Evolutionary conservation across 2,888 invertebrate species (phyloP).

Genomic region (Ischnura elegans): DNA sequence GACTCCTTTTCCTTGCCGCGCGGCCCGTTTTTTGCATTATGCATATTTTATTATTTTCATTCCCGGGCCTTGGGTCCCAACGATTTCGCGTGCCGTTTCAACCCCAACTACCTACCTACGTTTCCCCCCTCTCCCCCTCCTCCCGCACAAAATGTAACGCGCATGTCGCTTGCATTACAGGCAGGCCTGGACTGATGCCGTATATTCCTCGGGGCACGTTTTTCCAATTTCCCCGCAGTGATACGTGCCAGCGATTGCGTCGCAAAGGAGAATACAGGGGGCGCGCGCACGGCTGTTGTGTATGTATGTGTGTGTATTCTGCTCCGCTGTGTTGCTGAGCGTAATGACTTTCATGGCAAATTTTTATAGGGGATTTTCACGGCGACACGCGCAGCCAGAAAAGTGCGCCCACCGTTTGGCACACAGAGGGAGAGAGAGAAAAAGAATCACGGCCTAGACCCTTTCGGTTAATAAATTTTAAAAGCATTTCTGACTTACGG

Average conservation of each 20-base stretch:
- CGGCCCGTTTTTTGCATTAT: background rate
- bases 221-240: conserved; percentile 35
- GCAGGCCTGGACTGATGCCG: background rate
- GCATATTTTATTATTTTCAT: background rate
- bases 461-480: conserved; percentile 16
- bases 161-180: background rate
- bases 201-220: conserved; percentile 7
- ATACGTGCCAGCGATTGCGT: conserved; percentile 25
- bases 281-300: background rate
- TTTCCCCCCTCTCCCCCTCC: too few relatives aligned
- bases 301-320: background rate
- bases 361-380: background rate
- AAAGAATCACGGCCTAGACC: background rate
- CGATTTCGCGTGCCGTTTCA: conserved; percentile 8
- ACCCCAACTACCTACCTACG: too few relatives aligned
- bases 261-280: background rate
- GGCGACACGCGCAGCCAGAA: background rate
- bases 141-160: conserved; percentile 4
- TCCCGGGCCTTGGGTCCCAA: background rate
- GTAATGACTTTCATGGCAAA: conserved; percentile 34
- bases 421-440: too few relatives aligned
- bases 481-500: background rate
- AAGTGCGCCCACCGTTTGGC: background rate
- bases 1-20: background rate
- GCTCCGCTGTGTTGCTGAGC: background rate